A percentile compares a stretch with the other conserved stretches of the same genome.
Evolutionary conservation across 2,797 vertebrate genomes (phyloP).

Genomic region (Eulemur rubriventer): DNA sequence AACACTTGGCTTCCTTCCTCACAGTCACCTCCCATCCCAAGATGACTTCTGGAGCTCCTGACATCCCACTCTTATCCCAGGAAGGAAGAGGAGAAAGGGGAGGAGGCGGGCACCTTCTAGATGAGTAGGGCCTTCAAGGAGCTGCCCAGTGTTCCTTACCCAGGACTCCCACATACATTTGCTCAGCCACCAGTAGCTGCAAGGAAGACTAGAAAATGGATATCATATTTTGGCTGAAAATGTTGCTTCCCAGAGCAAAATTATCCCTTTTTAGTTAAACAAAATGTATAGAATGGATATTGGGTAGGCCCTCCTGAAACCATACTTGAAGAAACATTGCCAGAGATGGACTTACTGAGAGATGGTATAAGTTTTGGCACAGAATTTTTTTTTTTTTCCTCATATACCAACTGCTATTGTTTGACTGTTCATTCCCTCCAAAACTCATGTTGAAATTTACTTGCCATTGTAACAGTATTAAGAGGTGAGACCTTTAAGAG

Average conservation of each 20-base stretch:
- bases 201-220: not conserved
- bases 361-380: not conserved
- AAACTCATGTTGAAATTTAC: not conserved
- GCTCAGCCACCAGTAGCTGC: not conserved
- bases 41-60: not conserved
- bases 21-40: not conserved
- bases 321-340: not conserved
- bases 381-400: not conserved
- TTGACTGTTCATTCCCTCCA: not conserved
- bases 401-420: not conserved
- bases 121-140: not conserved
- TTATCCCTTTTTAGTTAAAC: not conserved
- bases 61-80: not conserved
- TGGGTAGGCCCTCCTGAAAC: not conserved
- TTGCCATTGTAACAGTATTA: not conserved
- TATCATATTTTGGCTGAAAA: not conserved
- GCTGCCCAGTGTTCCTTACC: not conserved
- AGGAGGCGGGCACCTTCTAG: not conserved
- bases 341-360: not conserved
- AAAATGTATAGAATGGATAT: not conserved
- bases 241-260: not conserved
- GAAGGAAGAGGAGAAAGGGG: not conserved
- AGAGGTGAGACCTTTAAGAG: not conserved
- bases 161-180: not conserved
- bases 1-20: not conserved